Base-by-base conservation (phyloP, 2,797 vertebrate species). In the Poecilia picta region DNA sequence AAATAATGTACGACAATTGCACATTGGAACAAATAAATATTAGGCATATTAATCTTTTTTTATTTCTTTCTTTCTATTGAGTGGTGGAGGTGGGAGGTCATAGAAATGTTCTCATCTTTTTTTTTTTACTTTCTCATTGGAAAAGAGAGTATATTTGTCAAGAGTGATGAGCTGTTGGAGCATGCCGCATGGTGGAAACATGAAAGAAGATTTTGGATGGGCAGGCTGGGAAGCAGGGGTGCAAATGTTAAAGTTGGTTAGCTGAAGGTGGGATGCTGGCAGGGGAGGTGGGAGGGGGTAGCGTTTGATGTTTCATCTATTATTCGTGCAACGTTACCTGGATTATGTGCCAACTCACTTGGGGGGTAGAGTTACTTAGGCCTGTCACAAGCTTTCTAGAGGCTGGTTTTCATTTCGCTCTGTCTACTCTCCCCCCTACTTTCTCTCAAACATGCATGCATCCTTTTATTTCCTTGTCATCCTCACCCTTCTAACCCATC, bases 261-360 rank as follows among this genome's bases (percentile, higher is more conserved):
- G 87, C 82, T 85, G 85, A 82, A 86, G 90, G 90, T 90, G 84
- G 91, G 87, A 83, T 89, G 87, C 82, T 88, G 84, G 78, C 84
- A 77, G 75, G 81, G 68, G 0, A 28, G 51, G 31, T 41, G 64
- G 76, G 47, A 47, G 47, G 39, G 51, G 74, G 79, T 78, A 55
- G 82, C 28, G 88, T 93, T 94, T 95, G 89, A 94, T 88, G 89
- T 92, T 87, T 88, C 87, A 88, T 92, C 81, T 88, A 83, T 93
- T 88, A 94, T 94, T 93, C 83, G 72, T 83, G 77, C 85, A 86
- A 88, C 77, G 88, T 86, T 92, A 92, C 91, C 89, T 93, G 91
- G 94, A 95, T 95, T 93, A 95, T 92, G 89, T 83, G 81, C 79
- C 28, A 74, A 75, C 75, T 91, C 86, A 91, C 85, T 89, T 73